Evolutionary conservation across 2,888 invertebrate genomes (phyloP).

Genomic region (Steromphala cineraria): DNA sequence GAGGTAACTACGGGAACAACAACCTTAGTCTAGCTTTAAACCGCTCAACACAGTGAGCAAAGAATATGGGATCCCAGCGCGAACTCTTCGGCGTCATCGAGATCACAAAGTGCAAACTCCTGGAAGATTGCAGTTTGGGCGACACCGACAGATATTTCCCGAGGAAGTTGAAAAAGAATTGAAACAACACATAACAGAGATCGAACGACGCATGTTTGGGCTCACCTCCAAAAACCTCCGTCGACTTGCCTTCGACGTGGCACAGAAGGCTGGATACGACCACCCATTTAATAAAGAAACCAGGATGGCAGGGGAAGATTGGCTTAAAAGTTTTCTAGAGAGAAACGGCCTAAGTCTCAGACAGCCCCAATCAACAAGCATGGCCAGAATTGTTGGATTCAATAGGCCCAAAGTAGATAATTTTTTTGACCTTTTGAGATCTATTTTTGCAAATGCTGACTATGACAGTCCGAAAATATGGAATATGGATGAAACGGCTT

Average conservation of each 20-base stretch:
- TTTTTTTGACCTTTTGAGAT: too few relatives aligned
- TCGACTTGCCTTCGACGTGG: neutral
- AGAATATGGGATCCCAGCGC: neutral
- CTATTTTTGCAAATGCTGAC: too few relatives aligned
- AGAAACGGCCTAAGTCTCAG: too few relatives aligned
- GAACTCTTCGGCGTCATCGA: neutral
- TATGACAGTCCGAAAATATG: too few relatives aligned
- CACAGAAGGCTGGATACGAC: neutral
- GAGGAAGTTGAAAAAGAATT: neutral
- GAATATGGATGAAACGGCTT: too few relatives aligned
- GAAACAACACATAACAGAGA: neutral
- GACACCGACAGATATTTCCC: neutral
- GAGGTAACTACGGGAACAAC: too few relatives aligned
- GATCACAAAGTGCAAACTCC: neutral
- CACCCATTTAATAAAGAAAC: conserved; percentile 1
- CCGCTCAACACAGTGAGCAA: neutral
- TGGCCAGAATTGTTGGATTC: too few relatives aligned
- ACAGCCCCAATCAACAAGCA: too few relatives aligned
- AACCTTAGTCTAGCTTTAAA: too few relatives aligned
- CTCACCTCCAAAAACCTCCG: neutral
- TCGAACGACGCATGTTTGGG: neutral
- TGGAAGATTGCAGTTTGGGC: neutral
- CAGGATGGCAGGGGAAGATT: conserved; percentile 1
- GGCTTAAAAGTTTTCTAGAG: neutral
- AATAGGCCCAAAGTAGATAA: too few relatives aligned